These are phyloP conservation scores for Austrofundulus limnaeus DNA, from an alignment of 2,113 vertebrate species.

Conservation along the genomic window DNA sequence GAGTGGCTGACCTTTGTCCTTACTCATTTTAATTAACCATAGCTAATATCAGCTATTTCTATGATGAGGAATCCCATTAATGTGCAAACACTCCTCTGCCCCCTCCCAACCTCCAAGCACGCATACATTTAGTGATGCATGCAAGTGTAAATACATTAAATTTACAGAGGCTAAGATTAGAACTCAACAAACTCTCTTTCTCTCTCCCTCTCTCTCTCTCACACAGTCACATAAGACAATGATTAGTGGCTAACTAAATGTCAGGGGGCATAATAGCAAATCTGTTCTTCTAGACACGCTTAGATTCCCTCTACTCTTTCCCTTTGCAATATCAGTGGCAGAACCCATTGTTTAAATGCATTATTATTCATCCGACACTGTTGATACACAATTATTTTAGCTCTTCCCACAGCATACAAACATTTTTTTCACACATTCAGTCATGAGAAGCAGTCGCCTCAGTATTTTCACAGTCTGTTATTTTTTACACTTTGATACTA, in stretches of 20 bases:
- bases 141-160: conserved; percentile 18
- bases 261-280: conserved; percentile 64
- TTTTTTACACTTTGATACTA: conserved; percentile 1
- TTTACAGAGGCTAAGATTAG: conserved; percentile 4
- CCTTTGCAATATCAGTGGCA: conserved; percentile 32
- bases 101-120: neutral
- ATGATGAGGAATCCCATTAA: conserved; percentile 53
- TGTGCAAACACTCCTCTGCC: conserved; percentile 27
- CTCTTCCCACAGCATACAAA: conserved; percentile 6
- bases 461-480: neutral
- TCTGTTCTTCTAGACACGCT: conserved; percentile 60
- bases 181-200: conserved; percentile 1
- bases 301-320: conserved; percentile 41
- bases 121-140: conserved; percentile 5
- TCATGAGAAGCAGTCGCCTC: neutral
- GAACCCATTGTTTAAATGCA: conserved; percentile 29
- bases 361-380: conserved; percentile 37
- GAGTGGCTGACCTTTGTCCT: conserved; percentile 71
- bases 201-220: neutral
- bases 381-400: conserved; percentile 12
- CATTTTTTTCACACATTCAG: conserved; percentile 16
- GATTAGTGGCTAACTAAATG: conserved; percentile 69
- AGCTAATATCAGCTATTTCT: conserved; percentile 67
- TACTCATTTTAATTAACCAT: conserved; percentile 72
- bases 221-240: conserved; percentile 42